These are phyloP conservation scores for Cyanoliseus patagonus DNA, from an alignment of 2,113 vertebrate genomes.

Conservation along the genomic window DNA sequence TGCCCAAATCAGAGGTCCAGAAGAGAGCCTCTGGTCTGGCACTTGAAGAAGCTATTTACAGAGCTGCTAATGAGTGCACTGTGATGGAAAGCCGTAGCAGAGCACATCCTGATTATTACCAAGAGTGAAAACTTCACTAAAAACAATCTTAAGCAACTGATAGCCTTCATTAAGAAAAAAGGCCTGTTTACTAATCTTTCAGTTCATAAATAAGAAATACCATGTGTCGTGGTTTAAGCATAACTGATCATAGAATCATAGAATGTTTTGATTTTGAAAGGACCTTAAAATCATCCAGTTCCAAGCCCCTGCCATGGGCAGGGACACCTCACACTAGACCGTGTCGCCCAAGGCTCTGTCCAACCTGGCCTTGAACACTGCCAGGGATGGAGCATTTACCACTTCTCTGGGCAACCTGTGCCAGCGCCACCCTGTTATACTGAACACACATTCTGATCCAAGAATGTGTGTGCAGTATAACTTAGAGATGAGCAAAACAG, in stretches of 20 bases:
- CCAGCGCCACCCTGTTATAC: neutral
- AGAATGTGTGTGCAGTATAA: neutral
- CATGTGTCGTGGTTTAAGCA: neutral
- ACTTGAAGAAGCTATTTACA: neutral
- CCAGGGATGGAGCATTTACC: neutral
- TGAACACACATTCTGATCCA: neutral
- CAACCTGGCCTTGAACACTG: neutral
- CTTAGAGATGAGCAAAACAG: neutral
- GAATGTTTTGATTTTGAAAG: neutral
- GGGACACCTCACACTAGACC: neutral
- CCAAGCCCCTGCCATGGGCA: neutral
- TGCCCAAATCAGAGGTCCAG: neutral
- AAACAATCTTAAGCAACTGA: neutral
- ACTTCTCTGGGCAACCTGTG: neutral
- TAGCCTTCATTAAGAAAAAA: neutral
- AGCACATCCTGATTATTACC: neutral
- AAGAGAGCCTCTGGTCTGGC: neutral
- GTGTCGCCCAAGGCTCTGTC: neutral
- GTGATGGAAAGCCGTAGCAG: neutral
- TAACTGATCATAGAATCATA: neutral
- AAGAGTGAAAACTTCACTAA: neutral
- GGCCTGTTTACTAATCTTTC: neutral
- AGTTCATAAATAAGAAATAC: neutral
- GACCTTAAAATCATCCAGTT: neutral
- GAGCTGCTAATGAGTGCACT: neutral